Evolutionary conservation across 2,797 vertebrate species (phyloP).

Genomic region (Hemitrygon akajei): DNA sequence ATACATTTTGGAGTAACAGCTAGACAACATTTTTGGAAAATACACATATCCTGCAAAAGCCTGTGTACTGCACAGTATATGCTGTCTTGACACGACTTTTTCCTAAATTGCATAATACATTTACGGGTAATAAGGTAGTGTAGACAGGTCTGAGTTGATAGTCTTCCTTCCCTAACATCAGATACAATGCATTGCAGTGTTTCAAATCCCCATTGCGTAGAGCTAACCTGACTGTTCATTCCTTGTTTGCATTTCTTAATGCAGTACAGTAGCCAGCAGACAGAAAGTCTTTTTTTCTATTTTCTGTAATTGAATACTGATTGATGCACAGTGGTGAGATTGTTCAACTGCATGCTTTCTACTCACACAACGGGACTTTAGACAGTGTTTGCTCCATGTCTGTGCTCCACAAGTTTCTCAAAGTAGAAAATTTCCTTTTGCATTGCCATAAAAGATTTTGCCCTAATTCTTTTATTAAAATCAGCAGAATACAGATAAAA

Average conservation of each 20-base stretch:
- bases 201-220: neutral
- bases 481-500: neutral
- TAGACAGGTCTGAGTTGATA: slow-evolving; percentile 22
- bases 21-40: neutral
- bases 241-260: slow-evolving; percentile 22
- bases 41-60: no score
- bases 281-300: slow-evolving; percentile 24
- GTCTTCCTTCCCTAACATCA: neutral
- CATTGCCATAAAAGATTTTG: neutral
- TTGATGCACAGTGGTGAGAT: slow-evolving; percentile 25
- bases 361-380: neutral
- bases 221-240: slow-evolving; percentile 10
- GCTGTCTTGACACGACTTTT: neutral
- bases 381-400: slow-evolving; percentile 25
- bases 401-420: neutral
- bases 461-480: neutral
- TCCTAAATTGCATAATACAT: neutral
- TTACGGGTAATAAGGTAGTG: slow-evolving; percentile 1
- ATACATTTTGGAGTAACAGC: neutral
- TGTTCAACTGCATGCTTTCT: neutral
- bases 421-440: no score
- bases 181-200: slow-evolving; percentile 26
- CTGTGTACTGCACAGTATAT: neutral
- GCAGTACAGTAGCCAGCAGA: slow-evolving; percentile 18
- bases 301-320: slow-evolving; percentile 31